phyloP scores from a whole-genome alignment of 2,113 vertebrate genomes.

The Oncorhynchus mykiss region DNA sequence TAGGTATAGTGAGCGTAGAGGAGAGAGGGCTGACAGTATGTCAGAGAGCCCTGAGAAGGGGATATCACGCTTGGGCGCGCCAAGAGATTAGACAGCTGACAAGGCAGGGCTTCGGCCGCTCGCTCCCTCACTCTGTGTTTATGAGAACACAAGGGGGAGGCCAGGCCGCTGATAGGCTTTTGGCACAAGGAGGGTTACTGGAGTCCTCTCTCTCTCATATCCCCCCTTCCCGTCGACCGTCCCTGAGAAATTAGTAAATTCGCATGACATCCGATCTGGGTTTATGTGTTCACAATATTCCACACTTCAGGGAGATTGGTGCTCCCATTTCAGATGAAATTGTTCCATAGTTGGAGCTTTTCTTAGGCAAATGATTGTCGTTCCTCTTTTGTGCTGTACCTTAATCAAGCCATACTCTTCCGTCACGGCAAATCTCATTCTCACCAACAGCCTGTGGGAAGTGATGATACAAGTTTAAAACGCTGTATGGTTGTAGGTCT shows the following conservation, averaged over 20 bases:
- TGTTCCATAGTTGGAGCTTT: neutral
- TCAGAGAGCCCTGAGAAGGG: constrained; percentile 20
- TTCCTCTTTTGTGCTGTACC: neutral
- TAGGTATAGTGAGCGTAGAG: neutral
- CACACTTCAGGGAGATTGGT: neutral
- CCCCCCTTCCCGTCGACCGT: neutral
- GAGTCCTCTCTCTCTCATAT: neutral
- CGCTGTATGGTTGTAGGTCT: too few relatives aligned
- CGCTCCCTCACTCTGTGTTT: constrained; percentile 14
- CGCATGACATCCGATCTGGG: neutral
- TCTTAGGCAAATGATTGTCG: neutral
- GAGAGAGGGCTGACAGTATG: constrained; percentile 19
- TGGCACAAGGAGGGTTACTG: neutral
- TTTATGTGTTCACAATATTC: neutral
- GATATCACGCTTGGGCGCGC: constrained; percentile 29
- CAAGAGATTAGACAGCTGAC: constrained; percentile 45
- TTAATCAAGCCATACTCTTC: neutral
- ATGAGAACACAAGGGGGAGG: neutral
- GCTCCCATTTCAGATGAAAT: neutral
- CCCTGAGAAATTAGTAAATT: neutral
- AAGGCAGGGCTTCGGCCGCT: constrained; percentile 15
- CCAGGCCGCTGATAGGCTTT: neutral
- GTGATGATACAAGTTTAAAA: too few relatives aligned
- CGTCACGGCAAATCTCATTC: neutral
- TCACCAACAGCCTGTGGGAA: too few relatives aligned